Conservation (phyloP, 2,797 vertebrate species). For the Siniperca scherzeri region DNA sequence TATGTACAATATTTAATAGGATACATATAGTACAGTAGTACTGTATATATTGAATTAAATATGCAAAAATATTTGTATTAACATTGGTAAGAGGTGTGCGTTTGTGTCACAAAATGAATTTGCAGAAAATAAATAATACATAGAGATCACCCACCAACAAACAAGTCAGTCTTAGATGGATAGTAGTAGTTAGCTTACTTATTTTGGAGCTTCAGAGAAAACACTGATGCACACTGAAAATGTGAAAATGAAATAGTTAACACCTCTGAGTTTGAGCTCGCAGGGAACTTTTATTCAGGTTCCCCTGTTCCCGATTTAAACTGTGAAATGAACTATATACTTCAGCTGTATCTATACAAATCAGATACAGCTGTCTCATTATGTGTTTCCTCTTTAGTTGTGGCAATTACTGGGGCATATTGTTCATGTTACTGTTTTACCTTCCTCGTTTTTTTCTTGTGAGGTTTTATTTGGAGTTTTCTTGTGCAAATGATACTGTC, state of each 20-base stretch:
- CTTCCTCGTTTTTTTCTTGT: not conserved
- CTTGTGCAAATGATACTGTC: too few species aligned
- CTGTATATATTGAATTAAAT: not conserved
- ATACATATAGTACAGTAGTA: not conserved
- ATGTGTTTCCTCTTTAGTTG: not conserved
- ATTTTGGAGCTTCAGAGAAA: too few species aligned
- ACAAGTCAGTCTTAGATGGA: not conserved
- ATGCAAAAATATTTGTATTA: not conserved
- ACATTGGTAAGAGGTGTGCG: too few species aligned
- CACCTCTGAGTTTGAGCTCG: not conserved
- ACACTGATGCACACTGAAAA: too few species aligned
- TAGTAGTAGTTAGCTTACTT: not conserved
- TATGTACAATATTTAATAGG: not conserved
- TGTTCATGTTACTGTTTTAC: not conserved
- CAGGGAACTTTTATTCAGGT: not conserved
- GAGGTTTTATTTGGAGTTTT: too few species aligned
- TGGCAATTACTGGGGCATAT: not conserved
- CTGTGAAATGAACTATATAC: not conserved
- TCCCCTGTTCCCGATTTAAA: not conserved
- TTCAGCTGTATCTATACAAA: not conserved
- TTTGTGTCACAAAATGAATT: not conserved
- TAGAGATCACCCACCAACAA: not conserved
- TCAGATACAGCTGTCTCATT: not conserved
- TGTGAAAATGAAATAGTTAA: not conserved
- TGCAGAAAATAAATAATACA: not conserved